Evolutionary conservation across 2,113 vertebrate genomes (phyloP), one percentile per base, ranked within the genome.

Genomic region (Tetraodon nigroviridis): DNA sequence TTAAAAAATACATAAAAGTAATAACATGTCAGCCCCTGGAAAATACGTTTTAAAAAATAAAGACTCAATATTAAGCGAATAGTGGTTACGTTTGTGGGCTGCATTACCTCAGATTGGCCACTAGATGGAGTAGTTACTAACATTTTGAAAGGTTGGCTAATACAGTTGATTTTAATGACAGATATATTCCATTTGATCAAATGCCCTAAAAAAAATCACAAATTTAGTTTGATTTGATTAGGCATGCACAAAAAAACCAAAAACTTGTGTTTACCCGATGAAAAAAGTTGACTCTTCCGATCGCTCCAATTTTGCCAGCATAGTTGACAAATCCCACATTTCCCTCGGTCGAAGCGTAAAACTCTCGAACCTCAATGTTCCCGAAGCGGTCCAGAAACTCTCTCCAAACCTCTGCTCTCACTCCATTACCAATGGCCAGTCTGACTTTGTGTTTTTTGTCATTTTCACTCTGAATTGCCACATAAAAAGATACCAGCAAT

Each of bases 321-420:
- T 94, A 94, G 86, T 95, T 96, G 37, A 91, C 0, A 66, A 97
- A 94, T 48, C 84, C 89, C 13, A 95, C 60, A 55, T 94, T 96
- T 78, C 93, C 93, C 84, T 97, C 93, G 0, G 94, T 95, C 19
- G 94, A 81, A 27, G 88, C 93, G 6, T 97, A 95, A 71, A 96
- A 93, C 83, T 96, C 94, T 45, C 80, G 79, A 53, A 96, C 62
- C 4, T 71, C 53, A 56, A 94, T 88, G 45, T 89, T 82, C 15
- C 94, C 94, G 79, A 94, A 96, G 71, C 93, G 90, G 51, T 18
- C 54, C 49, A 93, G 52, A 50, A 96, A 95, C 64, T 96, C 90
- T 45, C 64, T 92, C 95, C 94, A 96, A 27, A 96, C 76, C 42
- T 94, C 92, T 17, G 84, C 84, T 63, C 93, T 85, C 59, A 95